A percentile compares a stretch with the other conserved stretches of the same genome.
Conservation (phyloP, 2,888 invertebrate genomes). For the Polietes domitor region DNA sequence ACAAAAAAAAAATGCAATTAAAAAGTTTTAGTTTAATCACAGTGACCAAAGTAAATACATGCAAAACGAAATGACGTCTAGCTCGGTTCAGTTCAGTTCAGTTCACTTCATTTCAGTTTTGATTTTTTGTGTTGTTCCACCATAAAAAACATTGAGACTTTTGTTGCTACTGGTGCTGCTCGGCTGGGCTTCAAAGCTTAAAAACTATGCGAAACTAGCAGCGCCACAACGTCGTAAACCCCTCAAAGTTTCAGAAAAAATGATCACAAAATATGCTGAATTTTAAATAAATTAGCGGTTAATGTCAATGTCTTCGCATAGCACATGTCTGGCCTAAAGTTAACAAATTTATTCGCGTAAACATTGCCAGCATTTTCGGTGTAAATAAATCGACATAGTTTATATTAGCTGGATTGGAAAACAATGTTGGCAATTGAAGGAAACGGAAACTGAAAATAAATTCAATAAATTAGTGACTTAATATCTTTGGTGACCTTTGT, state of each 20-base stretch:
- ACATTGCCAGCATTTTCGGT: background rate
- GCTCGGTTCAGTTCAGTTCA: background rate
- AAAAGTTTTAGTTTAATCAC: background rate
- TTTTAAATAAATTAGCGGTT: slow-evolving; percentile 50
- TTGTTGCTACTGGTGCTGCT: background rate
- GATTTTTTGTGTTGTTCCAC: background rate
- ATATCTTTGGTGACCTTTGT: too few relatives aligned
- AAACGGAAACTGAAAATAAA: too few relatives aligned
- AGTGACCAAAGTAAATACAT: slow-evolving; percentile 16
- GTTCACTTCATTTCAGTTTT: background rate
- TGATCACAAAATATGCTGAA: slow-evolving; percentile 40
- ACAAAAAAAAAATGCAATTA: slow-evolving; percentile 13
- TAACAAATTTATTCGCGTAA: background rate
- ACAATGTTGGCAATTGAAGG: too few relatives aligned
- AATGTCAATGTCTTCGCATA: slow-evolving; percentile 54
- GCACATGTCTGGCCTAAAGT: background rate
- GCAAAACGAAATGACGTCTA: background rate
- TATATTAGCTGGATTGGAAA: too few relatives aligned
- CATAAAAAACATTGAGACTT: slow-evolving; percentile 35
- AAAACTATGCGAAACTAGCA: slow-evolving; percentile 24
- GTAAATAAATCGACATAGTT: too few relatives aligned
- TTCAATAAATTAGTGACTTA: too few relatives aligned
- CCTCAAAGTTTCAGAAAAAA: slow-evolving; percentile 36
- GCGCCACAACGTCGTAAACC: slow-evolving; percentile 16
- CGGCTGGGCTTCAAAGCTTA: slow-evolving; percentile 6